A percentile compares a stretch with the other conserved stretches of the same genome.
phyloP scores from a whole-genome alignment of 2,797 vertebrate species.

The Karalla daura region DNA sequence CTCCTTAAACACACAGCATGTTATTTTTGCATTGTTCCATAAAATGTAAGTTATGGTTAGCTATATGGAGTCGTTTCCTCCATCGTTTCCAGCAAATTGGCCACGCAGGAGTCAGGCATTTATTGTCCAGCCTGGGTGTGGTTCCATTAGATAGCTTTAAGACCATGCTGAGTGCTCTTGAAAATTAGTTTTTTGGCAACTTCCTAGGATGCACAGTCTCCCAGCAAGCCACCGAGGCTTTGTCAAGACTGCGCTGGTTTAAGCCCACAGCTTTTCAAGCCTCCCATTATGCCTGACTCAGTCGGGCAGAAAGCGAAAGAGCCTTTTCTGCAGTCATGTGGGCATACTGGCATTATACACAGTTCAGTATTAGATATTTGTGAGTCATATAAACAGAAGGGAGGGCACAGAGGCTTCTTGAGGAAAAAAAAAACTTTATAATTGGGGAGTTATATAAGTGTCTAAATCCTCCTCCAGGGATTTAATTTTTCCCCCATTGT shows the following conservation, averaged over 20 bases:
- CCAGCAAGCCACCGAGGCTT: constrained; percentile 81
- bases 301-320: constrained; percentile 86
- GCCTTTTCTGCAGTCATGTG: constrained; percentile 84
- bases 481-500: constrained; percentile 80
- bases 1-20: no score
- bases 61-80: constrained; percentile 30
- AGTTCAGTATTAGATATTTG: constrained; percentile 86
- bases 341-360: constrained; percentile 81
- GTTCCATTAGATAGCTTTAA: constrained; percentile 78
- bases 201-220: constrained; percentile 75
- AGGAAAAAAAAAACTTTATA: constrained; percentile 78
- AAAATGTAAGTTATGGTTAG: constrained; percentile 24
- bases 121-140: constrained; percentile 67
- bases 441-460: constrained; percentile 88
- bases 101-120: constrained; percentile 63
- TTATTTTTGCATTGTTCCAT: constrained; percentile 11
- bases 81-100: constrained; percentile 63
- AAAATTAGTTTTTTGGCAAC: constrained; percentile 84
- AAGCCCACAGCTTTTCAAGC: constrained; percentile 81
- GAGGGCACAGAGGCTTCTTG: constrained; percentile 78
- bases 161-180: constrained; percentile 81
- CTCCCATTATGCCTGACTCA: constrained; percentile 83
- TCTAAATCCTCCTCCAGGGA: constrained; percentile 84
- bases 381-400: constrained; percentile 86
- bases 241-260: constrained; percentile 80